Percentiles rank a stretch among this genome's conserved stretches.
These are phyloP conservation scores for Brachypalpus laphriformis DNA, from an alignment of 2,888 invertebrate genomes.

Conservation along the genomic window DNA sequence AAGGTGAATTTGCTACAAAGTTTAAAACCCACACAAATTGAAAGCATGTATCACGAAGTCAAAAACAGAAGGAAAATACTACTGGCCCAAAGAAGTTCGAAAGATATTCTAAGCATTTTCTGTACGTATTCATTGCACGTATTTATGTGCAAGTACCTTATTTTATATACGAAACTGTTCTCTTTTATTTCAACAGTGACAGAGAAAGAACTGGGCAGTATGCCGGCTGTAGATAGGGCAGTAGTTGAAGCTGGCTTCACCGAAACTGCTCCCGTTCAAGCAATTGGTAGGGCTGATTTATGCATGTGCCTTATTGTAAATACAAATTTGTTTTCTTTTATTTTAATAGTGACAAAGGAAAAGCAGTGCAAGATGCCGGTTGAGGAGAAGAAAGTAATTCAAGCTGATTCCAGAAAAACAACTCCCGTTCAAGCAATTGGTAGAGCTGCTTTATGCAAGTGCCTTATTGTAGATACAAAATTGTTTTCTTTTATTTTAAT, in stretches of 20 bases:
- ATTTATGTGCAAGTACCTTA: background rate
- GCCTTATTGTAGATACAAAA: background rate
- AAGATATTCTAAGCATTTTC: conserved; percentile 27
- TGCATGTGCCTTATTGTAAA: no score
- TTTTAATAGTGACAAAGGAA: background rate
- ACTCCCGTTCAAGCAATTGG: background rate
- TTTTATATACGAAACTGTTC: no score
- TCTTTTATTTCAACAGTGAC: no score
- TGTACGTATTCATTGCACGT: conserved; percentile 9
- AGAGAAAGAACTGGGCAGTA: no score
- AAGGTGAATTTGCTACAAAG: conserved; percentile 9
- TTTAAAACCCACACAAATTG: background rate
- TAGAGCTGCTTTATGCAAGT: background rate
- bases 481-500: background rate
- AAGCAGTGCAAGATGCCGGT: background rate
- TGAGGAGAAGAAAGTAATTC: background rate
- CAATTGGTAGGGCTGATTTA: no score
- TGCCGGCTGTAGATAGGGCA: no score
- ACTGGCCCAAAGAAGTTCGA: no score
- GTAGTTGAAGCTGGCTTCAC: no score
- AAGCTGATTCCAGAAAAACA: background rate
- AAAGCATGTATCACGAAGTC: conserved; percentile 27
- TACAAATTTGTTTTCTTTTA: background rate
- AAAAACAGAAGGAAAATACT: conserved; percentile 5
- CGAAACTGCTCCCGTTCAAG: no score